phyloP scores from a whole-genome alignment of 1,140 invertebrate species.

The Zaprionus vittiger region DNA sequence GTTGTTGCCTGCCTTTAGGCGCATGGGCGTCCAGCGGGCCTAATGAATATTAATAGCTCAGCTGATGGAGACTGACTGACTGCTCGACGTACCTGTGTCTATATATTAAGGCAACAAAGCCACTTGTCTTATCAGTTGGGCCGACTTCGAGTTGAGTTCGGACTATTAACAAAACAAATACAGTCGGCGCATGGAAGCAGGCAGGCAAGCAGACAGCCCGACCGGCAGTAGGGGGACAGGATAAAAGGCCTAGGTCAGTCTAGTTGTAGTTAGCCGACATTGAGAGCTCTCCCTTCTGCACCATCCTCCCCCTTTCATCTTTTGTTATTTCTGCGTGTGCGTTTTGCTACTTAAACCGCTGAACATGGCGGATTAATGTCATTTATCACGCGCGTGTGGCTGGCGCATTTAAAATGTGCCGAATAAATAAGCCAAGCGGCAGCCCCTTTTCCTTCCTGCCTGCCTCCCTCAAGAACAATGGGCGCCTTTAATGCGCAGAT shows the following conservation, averaged over 20 bases:
- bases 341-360: constrained; percentile 70
- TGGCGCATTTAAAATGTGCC: constrained; percentile 72
- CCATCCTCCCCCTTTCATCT: neutral
- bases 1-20: constrained; percentile 29
- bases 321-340: constrained; percentile 21
- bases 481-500: constrained; percentile 54
- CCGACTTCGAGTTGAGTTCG: constrained; percentile 57
- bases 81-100: constrained; percentile 45
- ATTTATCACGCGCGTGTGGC: constrained; percentile 72
- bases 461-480: constrained; percentile 16
- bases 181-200: constrained; percentile 65
- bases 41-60: constrained; percentile 56
- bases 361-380: constrained; percentile 81
- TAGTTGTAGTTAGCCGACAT: constrained; percentile 39
- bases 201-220: neutral
- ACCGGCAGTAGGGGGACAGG: neutral
- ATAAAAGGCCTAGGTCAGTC: constrained; percentile 38
- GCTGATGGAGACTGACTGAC: constrained; percentile 38
- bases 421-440: constrained; percentile 69
- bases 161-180: constrained; percentile 82
- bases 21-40: constrained; percentile 21
- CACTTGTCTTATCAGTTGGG: constrained; percentile 78
- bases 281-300: constrained; percentile 11
- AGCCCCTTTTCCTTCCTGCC: constrained; percentile 5
- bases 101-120: constrained; percentile 77